Base-by-base conservation (phyloP, 2,888 invertebrate genomes). In the Hypercompe scribonia region DNA sequence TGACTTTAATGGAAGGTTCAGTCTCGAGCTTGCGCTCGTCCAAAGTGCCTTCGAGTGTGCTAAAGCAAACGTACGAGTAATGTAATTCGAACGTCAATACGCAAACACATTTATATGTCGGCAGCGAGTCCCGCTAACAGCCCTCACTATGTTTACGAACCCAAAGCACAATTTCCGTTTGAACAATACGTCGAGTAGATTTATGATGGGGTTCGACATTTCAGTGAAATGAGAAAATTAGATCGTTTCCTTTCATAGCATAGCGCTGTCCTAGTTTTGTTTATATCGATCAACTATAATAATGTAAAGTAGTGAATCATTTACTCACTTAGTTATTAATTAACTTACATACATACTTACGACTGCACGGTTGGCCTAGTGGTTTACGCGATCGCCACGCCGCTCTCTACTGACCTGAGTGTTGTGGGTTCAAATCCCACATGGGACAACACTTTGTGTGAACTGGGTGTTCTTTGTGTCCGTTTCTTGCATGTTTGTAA, bases 61-160 rank as follows among this genome's bases (percentile, higher is more conserved):
- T 67, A 68, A 50, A 34, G n/a, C 34, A 61, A 63, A 68, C 3
- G 50, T 54, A 54, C 24, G n/a, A 31, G 36, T 65, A 72, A 72
- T 71, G 66, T 77, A 72, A 69, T 80, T 80, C 70, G 36, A 80
- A 77, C 77, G 68, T 58, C 68, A 63, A 71, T 65, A 46, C 50
- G 21, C n/a, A 46, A 64, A 42, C 61, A 71, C 67, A 66, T 72
- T 72, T 74, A 46, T 72, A 68, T 69, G 13, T 58, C 50, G 58
- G 39, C 28, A 69, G 31, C 21, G 39, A 39, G 18, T 11, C 46
- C 24, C 31, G 7, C 67, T n/a, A 33, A 50, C 21, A 50, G n/a
- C 33, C 2, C 31, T 50, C 24, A 67, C 67, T 50, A 33, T 42
- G 18, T 13, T 39, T 18, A 65, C 18, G 61, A 61, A 61, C 31